Base-by-base conservation (phyloP, 2,888 invertebrate genomes). In the Tachina lurida region DNA sequence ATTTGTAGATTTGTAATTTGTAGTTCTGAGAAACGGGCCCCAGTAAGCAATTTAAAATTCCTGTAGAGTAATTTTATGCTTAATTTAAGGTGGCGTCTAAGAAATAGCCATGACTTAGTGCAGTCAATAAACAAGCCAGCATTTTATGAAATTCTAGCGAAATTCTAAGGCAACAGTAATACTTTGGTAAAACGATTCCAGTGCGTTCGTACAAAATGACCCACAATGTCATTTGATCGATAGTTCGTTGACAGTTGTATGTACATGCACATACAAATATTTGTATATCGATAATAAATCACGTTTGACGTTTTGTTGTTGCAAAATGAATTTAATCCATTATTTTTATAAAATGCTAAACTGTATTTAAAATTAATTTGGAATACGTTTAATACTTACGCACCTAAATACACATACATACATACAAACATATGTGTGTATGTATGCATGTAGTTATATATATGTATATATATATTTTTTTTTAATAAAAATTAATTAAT, bases 161-260 rank as follows among this genome's bases (percentile, higher is more conserved):
- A 74, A 71, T 76, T 71, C 54, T 75, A 68, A 54, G 17, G 22
- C 74, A 60, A 10, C 9, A 47, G 45, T 22, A 54, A 75, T 39
- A 41, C n/a, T 12, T 58, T 39, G 10, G 19, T 10, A 56, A 67
- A 67, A 39, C 43, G 31, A 68, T 54, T 52, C n/a, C 54, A 60
- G 43, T 79, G 10, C 68, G 65, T 77, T 63, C 10, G 65, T 77
- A 49, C 10, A 54, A 63, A 82, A 82, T 79, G 85, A 83, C 82
- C 86, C 79, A 83, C 79, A 83, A 86, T 85, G 74, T 58, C 63
- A 45, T 5, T 41, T 47, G 52, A 60, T 41, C 58, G 63, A 60
- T 56, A 41, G 86, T 76, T 71, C 79, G 76, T 83, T 83, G 82
- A 86, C 85, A 82, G 82, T 86, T 82, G 73, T 31, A 31, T 22